Percentiles rank a stretch among this genome's conserved stretches.
Evolutionary conservation across 2,113 vertebrate genomes (phyloP).

Genomic region (Oxygymnocypris stewartii): DNA sequence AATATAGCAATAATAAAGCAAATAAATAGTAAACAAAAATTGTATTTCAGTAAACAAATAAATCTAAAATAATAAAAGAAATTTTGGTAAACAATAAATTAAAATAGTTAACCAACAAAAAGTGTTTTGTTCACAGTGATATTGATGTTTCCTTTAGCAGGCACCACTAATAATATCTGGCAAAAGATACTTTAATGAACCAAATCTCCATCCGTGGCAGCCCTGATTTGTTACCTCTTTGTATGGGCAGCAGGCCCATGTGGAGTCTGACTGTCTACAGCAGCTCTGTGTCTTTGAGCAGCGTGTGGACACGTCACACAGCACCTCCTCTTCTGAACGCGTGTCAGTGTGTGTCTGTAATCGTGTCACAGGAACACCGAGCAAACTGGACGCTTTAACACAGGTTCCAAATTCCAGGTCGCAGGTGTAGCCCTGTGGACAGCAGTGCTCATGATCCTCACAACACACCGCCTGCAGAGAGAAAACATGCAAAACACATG

Average conservation of each 20-base stretch:
- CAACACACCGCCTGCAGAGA: constrained; percentile 76
- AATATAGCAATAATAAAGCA: too few species aligned
- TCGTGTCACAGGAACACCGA: not conserved
- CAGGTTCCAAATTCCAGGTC: constrained; percentile 64
- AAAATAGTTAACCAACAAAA: too few species aligned
- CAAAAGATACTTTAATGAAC: too few species aligned
- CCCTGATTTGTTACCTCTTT: constrained; percentile 58
- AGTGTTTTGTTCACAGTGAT: not conserved
- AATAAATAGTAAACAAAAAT: too few species aligned
- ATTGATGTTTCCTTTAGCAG: not conserved
- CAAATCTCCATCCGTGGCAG: not conserved
- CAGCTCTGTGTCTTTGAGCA: constrained; percentile 70
- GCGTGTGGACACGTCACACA: constrained; percentile 60
- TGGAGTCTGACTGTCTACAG: constrained; percentile 59
- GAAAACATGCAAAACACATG: not conserved
- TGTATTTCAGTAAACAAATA: too few species aligned
- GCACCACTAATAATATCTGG: not conserved
- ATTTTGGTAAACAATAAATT: too few species aligned
- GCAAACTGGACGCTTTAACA: constrained; percentile 55
- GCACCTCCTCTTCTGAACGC: not conserved
- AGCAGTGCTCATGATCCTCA: constrained; percentile 78
- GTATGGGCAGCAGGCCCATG: constrained; percentile 76
- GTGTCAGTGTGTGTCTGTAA: not conserved
- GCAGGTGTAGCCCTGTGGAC: constrained; percentile 80
- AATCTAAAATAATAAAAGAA: too few species aligned